Conservation (phyloP, 2,797 vertebrate species). For the Microhierax caerulescens region DNA sequence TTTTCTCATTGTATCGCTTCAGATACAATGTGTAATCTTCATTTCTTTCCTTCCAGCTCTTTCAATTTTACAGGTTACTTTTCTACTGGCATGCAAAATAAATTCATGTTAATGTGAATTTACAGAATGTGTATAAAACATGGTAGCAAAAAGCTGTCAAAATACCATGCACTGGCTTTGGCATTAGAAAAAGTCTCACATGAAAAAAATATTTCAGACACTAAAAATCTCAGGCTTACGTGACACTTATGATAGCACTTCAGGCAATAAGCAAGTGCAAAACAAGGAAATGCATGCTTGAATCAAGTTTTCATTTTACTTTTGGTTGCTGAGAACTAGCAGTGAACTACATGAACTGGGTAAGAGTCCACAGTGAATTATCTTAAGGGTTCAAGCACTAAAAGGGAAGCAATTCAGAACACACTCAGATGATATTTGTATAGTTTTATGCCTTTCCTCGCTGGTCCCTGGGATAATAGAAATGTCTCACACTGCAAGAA, state of each 20-base stretch:
- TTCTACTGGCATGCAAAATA: neutral
- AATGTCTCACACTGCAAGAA: neutral
- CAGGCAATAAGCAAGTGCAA: neutral
- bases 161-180: neutral
- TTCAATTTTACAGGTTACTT: neutral
- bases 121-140: neutral
- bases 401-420: neutral
- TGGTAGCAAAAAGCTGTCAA: neutral
- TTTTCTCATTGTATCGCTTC: neutral
- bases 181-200: neutral
- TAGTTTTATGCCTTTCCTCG: neutral
- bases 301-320: neutral
- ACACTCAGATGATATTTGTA: neutral
- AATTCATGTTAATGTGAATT: neutral
- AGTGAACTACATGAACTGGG: neutral
- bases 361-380: neutral
- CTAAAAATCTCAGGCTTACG: neutral
- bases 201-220: neutral
- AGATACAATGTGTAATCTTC: neutral
- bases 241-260: neutral
- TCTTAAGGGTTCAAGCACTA: neutral
- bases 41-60: neutral
- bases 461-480: neutral
- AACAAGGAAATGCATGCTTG: neutral
- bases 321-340: neutral